phyloP scores from a whole-genome alignment of 1,140 invertebrate species.

The Drosophila suzukii region DNA sequence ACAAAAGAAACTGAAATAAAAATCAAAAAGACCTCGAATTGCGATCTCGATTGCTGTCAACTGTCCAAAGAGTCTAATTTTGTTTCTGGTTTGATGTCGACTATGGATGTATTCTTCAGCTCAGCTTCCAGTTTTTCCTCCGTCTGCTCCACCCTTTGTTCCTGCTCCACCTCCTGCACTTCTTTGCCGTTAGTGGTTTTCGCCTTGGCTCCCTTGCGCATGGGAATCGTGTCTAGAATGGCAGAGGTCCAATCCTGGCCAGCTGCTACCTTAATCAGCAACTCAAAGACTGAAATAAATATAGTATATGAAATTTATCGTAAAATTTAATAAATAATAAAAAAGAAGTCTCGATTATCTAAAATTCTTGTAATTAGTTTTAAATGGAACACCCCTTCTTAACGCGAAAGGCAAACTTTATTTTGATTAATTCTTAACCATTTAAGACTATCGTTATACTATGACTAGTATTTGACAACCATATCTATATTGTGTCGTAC shows the following conservation, averaged over 20 bases:
- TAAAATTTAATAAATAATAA: too few relatives aligned
- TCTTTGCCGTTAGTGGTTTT: slow-evolving; percentile 42
- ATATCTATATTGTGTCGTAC: too few relatives aligned
- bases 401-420: too few relatives aligned
- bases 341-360: too few relatives aligned
- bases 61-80: slow-evolving; percentile 9
- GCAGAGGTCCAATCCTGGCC: slow-evolving; percentile 94
- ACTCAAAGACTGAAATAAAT: slow-evolving; percentile 93
- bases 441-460: too few relatives aligned
- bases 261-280: slow-evolving; percentile 91
- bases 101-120: background rate
- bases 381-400: too few relatives aligned
- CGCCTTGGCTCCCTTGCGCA: slow-evolving; percentile 89
- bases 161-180: background rate
- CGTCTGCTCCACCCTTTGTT: background rate
- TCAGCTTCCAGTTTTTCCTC: background rate
- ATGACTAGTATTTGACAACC: too few relatives aligned
- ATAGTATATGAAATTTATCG: background rate
- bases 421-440: too few relatives aligned
- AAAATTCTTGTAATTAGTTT: too few relatives aligned
- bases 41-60: slow-evolving; percentile 17
- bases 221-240: slow-evolving; percentile 91
- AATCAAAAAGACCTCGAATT: slow-evolving; percentile 53
- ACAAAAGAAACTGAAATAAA: slow-evolving; percentile 62
- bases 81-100: background rate